Evolutionary conservation across 2,797 vertebrate species (phyloP), one percentile per base, ranked within the genome.

Genomic region (Poecilia gillii): DNA sequence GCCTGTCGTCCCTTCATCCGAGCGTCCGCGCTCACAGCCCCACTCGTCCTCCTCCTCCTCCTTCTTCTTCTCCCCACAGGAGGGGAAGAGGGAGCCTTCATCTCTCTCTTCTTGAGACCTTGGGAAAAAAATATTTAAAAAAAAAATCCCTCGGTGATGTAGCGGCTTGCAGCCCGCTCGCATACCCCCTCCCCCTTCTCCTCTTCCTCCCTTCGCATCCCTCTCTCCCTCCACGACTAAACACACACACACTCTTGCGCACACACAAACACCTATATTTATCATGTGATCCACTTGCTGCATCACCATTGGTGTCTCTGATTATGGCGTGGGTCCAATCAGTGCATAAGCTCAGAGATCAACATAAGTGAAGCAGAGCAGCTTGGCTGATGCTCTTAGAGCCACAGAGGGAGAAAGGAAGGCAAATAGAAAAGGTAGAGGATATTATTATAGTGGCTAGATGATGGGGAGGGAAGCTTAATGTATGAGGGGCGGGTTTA

Each of bases 361-460:
- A 96, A 97, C 97, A 98, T 97, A 97, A 97, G 97, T 96, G 93
- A 95, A 96, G 96, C 96, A 95, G 92, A 89, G 91, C 91, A 81
- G 91, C 90, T 95, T 96, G 93, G 95, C 96, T 94, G 94, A 94
- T 96, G 95, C 95, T 95, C 90, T 93, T 92, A 85, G 94, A 91
- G 86, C 91, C 90, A 94, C 93, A 88, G 89, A 88, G 88, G 85
- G 86, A 91, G 90, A 78, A 85, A 90, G 89, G 79, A 76, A 87
- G 80, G 81, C 84, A 87, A 82, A 83, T 76, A 85, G 74, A 78
- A 33, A 76, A 85, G 80, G 73, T 18, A 74, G 78, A 73, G 85
- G 57, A 86, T 81, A 88, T 75, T 33, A 83, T 83, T 13, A 86
- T 79, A 82, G 79, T 75, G 73, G 55, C 81, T 45, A 31, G 47